phyloP scores from a whole-genome alignment of 2,113 vertebrate genomes.

The Xerus inauris region DNA sequence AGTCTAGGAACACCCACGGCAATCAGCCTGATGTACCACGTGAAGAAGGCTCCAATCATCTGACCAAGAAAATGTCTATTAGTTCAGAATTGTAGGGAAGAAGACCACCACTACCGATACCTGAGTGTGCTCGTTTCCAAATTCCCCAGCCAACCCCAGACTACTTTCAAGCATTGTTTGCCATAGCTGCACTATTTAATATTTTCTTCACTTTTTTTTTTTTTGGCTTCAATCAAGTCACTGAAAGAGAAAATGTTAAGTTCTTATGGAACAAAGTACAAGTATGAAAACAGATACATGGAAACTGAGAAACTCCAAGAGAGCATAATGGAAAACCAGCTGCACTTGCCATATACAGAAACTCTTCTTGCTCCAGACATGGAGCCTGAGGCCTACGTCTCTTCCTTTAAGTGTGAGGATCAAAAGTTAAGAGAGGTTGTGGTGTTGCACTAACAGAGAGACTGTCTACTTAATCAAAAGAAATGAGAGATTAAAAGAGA shows the following conservation, averaged over 20 bases:
- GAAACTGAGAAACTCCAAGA: not conserved
- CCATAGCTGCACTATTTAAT: not conserved
- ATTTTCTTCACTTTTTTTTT: not conserved
- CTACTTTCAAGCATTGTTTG: not conserved
- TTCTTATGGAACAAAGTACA: not conserved
- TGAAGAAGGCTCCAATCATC: not conserved
- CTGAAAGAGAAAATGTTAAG: constrained; percentile 18
- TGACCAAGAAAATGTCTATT: not conserved
- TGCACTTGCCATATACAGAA: not conserved
- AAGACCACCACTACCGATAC: not conserved
- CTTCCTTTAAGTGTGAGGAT: not conserved
- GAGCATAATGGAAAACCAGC: not conserved
- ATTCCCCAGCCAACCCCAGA: not conserved
- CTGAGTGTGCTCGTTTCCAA: not conserved
- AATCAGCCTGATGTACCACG: not conserved
- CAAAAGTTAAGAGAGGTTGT: not conserved
- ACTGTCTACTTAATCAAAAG: not conserved
- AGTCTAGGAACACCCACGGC: not conserved
- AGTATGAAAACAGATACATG: not conserved
- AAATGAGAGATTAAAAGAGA: not conserved
- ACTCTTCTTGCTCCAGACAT: not conserved
- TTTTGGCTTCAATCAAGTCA: not conserved
- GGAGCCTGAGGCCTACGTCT: not conserved
- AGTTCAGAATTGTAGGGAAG: not conserved
- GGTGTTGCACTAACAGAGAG: not conserved